Base-by-base conservation (phyloP, 2,888 invertebrate species). In the Drosophila buzzatii region DNA sequence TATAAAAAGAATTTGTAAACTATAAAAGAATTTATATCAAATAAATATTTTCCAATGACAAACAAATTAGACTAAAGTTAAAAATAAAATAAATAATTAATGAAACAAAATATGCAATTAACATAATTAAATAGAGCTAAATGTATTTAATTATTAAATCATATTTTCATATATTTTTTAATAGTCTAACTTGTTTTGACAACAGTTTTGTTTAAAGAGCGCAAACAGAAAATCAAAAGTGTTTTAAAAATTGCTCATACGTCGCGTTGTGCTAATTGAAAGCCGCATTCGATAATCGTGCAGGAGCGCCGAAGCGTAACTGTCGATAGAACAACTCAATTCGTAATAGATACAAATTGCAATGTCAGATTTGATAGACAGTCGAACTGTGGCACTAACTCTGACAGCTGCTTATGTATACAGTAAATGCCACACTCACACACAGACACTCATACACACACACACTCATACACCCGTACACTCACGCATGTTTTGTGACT, bases 271-370 rank as follows among this genome's bases (percentile, higher is more conserved):
- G 68, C 69, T 73, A 81, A 82, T 80, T 85, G 70, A 70, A 82
- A 69, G 66, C 20, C 55, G 23, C 16, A 56, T 39, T 59, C 55
- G 42, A 41, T 81, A 59, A 49, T 59, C 67, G 56, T 10, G 49
- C 63, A 31, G 42, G 18, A 16, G 33, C 41, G 33, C 35, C n/a
- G 41, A n/a, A 56, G 47, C 18, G 51, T 2, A 45, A 57, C 65
- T 68, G 57, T 74, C 82, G 76, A 62, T 67, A 52, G 55, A 65
- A 49, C 44, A 65, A 49, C 44, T 20, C 27, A 60, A 66, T 37
- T 63, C 63, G 68, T 73, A 77, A 74, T 70, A 70, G 69, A 74
- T 77, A 78, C 79, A 78, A 78, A 78, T 77, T 78, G 79, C 67
- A 78, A 67, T 78, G 78, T 78, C 76, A 75, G 80, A 47, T 64